These are phyloP conservation scores for Yponomeuta plumbellus DNA, from an alignment of 2,888 invertebrate genomes.

Conservation along the genomic window DNA sequence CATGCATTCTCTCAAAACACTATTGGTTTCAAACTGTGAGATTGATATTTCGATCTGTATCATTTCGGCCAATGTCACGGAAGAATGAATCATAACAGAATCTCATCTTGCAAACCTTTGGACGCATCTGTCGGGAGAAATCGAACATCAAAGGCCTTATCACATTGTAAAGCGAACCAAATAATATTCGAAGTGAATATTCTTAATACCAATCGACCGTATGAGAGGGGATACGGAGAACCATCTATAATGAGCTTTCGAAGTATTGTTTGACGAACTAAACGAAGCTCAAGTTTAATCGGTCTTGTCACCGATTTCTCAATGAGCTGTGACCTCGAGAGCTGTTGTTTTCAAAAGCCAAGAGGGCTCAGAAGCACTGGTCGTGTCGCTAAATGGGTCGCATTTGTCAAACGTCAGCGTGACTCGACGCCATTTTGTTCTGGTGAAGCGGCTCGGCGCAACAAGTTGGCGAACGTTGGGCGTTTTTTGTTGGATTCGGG, in stretches of 20 bases:
- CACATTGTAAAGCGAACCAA: too few relatives aligned
- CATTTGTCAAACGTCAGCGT: constrained; percentile 32
- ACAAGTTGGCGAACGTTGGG: constrained; percentile 21
- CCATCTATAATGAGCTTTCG: neutral
- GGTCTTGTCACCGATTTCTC: neutral
- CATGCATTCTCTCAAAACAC: too few relatives aligned
- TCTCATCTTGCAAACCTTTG: too few relatives aligned
- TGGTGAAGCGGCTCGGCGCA: constrained; percentile 14
- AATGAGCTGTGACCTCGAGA: neutral
- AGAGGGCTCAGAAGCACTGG: neutral
- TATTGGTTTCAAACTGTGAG: too few relatives aligned
- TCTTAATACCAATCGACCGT: neutral
- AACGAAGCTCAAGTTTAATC: neutral
- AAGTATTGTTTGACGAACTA: neutral
- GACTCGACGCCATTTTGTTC: constrained; percentile 31
- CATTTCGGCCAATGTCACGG: too few relatives aligned
- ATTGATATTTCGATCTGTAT: too few relatives aligned
- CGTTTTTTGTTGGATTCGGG: neutral
- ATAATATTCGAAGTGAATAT: too few relatives aligned
- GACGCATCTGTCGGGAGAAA: too few relatives aligned
- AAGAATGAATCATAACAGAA: too few relatives aligned
- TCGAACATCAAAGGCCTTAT: too few relatives aligned
- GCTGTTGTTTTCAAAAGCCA: neutral
- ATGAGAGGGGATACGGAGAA: neutral
- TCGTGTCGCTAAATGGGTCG: constrained; percentile 10